A percentile compares a stretch with the other conserved stretches of the same genome.
Conservation (phyloP, 2,113 vertebrate genomes). For the Phyllostomus hastatus region DNA sequence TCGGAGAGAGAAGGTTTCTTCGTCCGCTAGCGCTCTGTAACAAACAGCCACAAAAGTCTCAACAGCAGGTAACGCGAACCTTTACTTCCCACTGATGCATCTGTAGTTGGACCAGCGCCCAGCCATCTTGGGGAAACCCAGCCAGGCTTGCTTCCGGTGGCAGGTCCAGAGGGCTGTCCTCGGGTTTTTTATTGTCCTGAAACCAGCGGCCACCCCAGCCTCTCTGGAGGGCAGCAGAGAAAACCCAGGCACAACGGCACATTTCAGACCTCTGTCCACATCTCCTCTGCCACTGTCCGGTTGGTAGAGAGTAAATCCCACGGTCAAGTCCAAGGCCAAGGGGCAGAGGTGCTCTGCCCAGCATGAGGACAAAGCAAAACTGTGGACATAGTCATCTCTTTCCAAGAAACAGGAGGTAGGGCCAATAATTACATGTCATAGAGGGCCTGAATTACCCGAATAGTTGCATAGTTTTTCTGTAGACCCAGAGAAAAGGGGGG, state of each 20-base stretch:
- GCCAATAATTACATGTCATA: background rate
- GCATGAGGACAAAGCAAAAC: background rate
- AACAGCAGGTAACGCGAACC: background rate
- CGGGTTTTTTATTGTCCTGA: background rate
- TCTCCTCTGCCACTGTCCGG: background rate
- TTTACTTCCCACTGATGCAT: background rate
- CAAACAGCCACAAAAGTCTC: background rate
- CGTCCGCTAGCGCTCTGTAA: background rate
- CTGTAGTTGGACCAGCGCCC: background rate
- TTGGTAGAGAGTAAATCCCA: background rate
- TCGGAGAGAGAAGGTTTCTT: background rate
- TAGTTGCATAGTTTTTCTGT: background rate
- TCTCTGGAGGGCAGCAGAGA: background rate
- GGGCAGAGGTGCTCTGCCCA: background rate
- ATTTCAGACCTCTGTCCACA: background rate
- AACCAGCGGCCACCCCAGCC: background rate
- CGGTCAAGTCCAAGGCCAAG: background rate
- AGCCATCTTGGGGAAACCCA: background rate
- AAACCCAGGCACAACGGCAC: background rate
- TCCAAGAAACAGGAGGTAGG: background rate
- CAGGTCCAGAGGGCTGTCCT: background rate
- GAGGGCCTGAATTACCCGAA: background rate
- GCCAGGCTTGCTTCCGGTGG: background rate
- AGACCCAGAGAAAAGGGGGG: background rate
- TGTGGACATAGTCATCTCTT: background rate